phyloP scores from a whole-genome alignment of 2,888 invertebrate species.

The Darwinula stevensoni region DNA sequence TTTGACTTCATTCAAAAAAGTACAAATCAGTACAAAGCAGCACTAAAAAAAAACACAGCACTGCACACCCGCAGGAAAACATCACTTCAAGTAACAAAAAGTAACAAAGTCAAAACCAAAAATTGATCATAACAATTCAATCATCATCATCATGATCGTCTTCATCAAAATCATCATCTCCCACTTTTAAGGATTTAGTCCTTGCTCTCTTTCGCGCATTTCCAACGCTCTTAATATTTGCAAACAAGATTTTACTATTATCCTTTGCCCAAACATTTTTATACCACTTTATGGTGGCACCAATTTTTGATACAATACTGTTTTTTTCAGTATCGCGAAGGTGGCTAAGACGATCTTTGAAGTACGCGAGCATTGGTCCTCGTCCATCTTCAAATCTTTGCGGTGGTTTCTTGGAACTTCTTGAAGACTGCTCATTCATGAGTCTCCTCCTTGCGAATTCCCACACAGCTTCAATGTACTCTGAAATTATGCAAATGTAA shows the following conservation, averaged over 20 bases:
- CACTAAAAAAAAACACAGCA: conserved; percentile 2
- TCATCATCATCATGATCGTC: conserved; percentile 2
- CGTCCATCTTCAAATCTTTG: conserved; percentile 2
- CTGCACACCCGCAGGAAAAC: conserved; percentile 2
- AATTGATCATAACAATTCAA: conserved; percentile 2
- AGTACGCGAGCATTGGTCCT: conserved; percentile 2
- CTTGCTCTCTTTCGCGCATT: conserved; percentile 2
- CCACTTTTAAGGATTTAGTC: conserved; percentile 2
- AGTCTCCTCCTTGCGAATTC: conserved; percentile 2
- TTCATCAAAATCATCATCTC: conserved; percentile 2
- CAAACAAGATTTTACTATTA: conserved; percentile 2
- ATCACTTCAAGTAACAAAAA: conserved; percentile 2
- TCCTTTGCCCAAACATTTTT: conserved; percentile 2
- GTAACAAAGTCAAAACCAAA: conserved; percentile 2
- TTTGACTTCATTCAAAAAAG: conserved; percentile 2
- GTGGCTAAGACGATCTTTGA: conserved; percentile 2
- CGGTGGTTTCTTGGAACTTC: conserved; percentile 2
- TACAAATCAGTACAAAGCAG: conserved; percentile 2
- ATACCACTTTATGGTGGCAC: conserved; percentile 2
- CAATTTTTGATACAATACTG: conserved; percentile 2
- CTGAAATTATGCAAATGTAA: conserved; percentile 2
- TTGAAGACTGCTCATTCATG: conserved; percentile 2
- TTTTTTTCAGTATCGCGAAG: conserved; percentile 2
- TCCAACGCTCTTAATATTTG: conserved; percentile 2
- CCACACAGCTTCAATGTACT: conserved; percentile 2